phyloP scores from a whole-genome alignment of 2,113 vertebrate species.

The Lates calcarifer region DNA sequence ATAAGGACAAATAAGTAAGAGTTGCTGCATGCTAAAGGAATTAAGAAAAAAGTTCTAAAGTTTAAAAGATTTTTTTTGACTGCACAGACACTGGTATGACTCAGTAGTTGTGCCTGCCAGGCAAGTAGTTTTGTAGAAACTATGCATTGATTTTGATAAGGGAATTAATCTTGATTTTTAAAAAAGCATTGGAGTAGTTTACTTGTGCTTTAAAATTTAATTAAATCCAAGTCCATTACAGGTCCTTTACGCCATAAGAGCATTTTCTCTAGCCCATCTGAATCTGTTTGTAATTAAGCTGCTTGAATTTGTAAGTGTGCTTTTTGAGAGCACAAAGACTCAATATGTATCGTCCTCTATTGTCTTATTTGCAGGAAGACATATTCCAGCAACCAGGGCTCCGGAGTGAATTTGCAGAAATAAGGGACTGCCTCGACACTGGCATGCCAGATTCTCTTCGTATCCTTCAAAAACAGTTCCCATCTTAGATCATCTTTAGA shows the following conservation, averaged over 20 bases:
- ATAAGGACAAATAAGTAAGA: not conserved
- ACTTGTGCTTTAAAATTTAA: slow-evolving; percentile 17
- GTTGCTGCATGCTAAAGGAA: slow-evolving; percentile 1
- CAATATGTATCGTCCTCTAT: slow-evolving; percentile 9
- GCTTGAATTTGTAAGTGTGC: not conserved
- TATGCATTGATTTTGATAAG: not conserved
- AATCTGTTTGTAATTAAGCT: not conserved
- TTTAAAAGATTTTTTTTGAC: not conserved
- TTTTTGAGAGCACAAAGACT: not conserved
- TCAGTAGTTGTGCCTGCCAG: not conserved
- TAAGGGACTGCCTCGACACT: slow-evolving; percentile 94
- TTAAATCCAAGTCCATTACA: slow-evolving; percentile 1
- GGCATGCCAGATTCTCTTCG: slow-evolving; percentile 90
- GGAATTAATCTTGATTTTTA: slow-evolving; percentile 3
- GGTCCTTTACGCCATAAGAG: not conserved
- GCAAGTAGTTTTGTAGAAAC: not conserved
- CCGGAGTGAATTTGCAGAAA: slow-evolving; percentile 92
- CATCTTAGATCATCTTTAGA: not conserved
- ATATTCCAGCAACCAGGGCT: slow-evolving; percentile 98
- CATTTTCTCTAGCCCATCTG: not conserved
- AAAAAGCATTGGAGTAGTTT: not conserved
- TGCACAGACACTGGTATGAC: slow-evolving; percentile 22
- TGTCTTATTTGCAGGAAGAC: slow-evolving; percentile 93
- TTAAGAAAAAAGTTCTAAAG: slow-evolving; percentile 7
- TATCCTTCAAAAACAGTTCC: slow-evolving; percentile 87